These are phyloP conservation scores for Scaptomyza pallida DNA, from an alignment of 1,140 invertebrate genomes.

Conservation along the genomic window DNA sequence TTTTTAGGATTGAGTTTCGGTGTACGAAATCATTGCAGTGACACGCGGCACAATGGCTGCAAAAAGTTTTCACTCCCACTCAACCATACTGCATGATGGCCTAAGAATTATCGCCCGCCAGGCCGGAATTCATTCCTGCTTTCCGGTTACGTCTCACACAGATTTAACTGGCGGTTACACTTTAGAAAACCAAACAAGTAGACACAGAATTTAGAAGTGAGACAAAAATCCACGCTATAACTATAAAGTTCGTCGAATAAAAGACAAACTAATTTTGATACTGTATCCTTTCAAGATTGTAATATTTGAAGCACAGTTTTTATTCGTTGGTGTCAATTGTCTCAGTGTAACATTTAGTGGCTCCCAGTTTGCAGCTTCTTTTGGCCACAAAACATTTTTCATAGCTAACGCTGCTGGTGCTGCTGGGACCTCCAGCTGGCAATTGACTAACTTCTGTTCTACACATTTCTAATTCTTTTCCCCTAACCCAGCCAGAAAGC, in stretches of 20 bases:
- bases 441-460: slow-evolving; percentile 75
- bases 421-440: slow-evolving; percentile 48
- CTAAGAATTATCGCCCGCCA: slow-evolving; percentile 69
- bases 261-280: no score
- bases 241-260: no score
- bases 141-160: slow-evolving; percentile 50
- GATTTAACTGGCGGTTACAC: slow-evolving; percentile 24
- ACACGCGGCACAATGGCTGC: slow-evolving; percentile 62
- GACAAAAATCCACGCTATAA: no score
- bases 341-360: background rate
- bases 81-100: slow-evolving; percentile 35
- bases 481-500: background rate
- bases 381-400: slow-evolving; percentile 61
- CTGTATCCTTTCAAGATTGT: no score
- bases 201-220: no score
- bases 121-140: slow-evolving; percentile 73
- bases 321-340: no score
- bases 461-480: slow-evolving; percentile 80
- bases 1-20: background rate
- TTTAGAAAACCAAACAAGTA: background rate
- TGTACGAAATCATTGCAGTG: slow-evolving; percentile 44
- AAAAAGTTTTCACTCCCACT: slow-evolving; percentile 57
- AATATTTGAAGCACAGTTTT: no score
- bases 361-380: slow-evolving; percentile 37
- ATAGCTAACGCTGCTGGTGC: slow-evolving; percentile 17